Base-by-base conservation (phyloP, 2,888 invertebrate genomes). In the Ennomos quercinarius region DNA sequence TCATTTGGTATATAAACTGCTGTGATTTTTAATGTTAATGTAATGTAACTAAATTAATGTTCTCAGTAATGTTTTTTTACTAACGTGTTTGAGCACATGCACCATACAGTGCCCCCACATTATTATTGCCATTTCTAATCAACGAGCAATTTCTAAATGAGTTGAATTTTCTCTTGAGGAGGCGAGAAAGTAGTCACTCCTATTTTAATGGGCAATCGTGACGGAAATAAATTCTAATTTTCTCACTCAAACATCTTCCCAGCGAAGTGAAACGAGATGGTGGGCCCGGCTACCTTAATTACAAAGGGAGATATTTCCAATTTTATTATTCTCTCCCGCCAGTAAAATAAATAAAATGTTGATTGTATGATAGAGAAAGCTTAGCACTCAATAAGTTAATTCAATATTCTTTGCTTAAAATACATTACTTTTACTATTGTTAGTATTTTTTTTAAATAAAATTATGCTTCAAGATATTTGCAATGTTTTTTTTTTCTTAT, bases 291-390 rank as follows among this genome's bases (percentile, higher is more conserved):
- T 13, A 60, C 55, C 55, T 55, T 61, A 55, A 61, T 83, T 80
- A 78, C 73, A 73, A 76, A 71, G 70, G 66, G 67, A 76, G 74
- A 76, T 76, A 78, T 78, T 79, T 73, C 71, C 74, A 75, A 78
- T 77, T 79, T 75, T 55, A 71, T 71, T 72, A 76, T 74, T 75
- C 74, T 65, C 71, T 69, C 75, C 75, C 72, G 72, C 51, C 36
- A 60, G 49, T 49, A 64, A 71, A 72, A 73, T 71, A 75, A 77
- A 77, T 76, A 73, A 75, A 74, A 70, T 73, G 66, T 78, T 51
- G 50, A 56, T 61, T 50, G 50, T 46, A 56, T 47, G 44, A 35
- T 13, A 56, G 34, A 46, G 68, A 70, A 72, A 67, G 67, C 72
- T 69, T 47, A 73, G 66, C 72, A 71, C 66, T 72, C 63, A 69